phyloP scores from a whole-genome alignment of 2,888 invertebrate species.

The Aporophyla nigra region DNA sequence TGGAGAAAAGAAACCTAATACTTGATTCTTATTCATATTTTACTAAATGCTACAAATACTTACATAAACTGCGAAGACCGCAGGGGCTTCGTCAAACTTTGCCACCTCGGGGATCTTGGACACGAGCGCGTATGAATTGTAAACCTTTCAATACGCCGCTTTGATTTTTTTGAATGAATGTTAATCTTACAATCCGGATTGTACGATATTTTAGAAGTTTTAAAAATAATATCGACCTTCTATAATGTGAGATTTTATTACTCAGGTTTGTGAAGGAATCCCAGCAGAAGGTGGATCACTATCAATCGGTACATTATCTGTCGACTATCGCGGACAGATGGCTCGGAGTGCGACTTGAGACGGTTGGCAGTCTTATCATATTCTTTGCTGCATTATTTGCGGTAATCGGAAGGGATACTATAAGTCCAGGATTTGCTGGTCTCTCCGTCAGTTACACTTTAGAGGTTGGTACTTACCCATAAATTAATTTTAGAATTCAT shows the following conservation, averaged over 20 bases:
- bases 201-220: background rate
- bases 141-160: background rate
- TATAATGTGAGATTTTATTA: background rate
- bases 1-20: background rate
- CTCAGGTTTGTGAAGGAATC: slow-evolving; percentile 96
- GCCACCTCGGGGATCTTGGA: background rate
- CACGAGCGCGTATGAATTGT: background rate
- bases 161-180: background rate
- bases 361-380: slow-evolving; percentile 98
- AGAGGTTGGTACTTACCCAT: slow-evolving; percentile 90
- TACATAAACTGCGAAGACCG: background rate
- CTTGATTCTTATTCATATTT: background rate
- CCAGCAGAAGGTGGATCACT: slow-evolving; percentile 96
- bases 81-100: background rate
- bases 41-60: background rate
- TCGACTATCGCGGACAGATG: slow-evolving; percentile 98
- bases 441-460: slow-evolving; percentile 97
- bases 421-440: slow-evolving; percentile 95
- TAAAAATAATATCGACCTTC: background rate
- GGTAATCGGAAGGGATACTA: slow-evolving; percentile 94
- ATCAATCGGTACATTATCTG: slow-evolving; percentile 97
- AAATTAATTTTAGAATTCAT: background rate
- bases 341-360: slow-evolving; percentile 98
- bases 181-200: background rate
- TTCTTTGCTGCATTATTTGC: slow-evolving; percentile 98